Conservation (phyloP, 2,113 vertebrate genomes). For the Calyptomena viridis region DNA sequence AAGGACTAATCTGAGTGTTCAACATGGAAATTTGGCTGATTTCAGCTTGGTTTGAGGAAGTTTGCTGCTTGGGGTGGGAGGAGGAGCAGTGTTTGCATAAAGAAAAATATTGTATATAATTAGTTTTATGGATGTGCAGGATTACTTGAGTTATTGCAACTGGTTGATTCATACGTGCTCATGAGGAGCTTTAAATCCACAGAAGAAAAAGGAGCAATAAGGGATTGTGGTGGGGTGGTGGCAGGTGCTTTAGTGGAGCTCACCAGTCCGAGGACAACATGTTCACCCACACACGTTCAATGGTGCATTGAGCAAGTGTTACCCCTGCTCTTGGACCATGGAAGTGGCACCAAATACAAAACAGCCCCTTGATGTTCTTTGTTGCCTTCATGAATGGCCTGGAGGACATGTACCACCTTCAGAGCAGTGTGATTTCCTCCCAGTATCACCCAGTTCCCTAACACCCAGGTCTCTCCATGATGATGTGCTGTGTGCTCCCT, state of each 20-base stretch:
- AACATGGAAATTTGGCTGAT: not conserved
- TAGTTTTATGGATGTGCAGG: not conserved
- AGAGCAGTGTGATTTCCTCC: not conserved
- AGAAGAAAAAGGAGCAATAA: not conserved
- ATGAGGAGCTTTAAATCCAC: not conserved
- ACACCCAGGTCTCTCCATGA: no score
- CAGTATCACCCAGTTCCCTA: not conserved
- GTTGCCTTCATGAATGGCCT: not conserved
- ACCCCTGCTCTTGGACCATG: no score
- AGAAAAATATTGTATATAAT: not conserved
- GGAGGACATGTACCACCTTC: not conserved
- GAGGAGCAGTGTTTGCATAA: not conserved
- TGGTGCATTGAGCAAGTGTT: not conserved
- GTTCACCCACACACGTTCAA: accelerated
- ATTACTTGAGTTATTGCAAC: not conserved
- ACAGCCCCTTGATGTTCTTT: not conserved
- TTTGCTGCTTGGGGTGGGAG: not conserved
- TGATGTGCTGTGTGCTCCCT: accelerated
- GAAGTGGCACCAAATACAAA: not conserved
- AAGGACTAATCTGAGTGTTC: not conserved
- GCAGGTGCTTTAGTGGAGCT: not conserved
- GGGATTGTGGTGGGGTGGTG: not conserved
- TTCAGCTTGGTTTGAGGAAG: not conserved
- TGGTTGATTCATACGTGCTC: not conserved
- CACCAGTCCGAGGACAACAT: no score